phyloP scores from a whole-genome alignment of 2,797 vertebrate species.

The Gila robusta region DNA sequence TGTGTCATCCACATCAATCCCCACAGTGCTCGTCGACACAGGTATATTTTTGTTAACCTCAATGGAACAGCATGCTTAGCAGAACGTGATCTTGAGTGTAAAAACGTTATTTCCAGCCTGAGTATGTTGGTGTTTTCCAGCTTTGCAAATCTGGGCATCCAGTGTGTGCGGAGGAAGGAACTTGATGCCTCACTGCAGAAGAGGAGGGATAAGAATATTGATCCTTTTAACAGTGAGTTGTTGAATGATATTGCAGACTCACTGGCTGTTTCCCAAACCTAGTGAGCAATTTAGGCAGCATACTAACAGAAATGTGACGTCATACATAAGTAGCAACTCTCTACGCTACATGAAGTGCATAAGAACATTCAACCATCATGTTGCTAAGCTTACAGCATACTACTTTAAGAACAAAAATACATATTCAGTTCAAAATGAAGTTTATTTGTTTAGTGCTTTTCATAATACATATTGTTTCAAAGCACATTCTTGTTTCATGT shows the following conservation, averaged over 20 bases:
- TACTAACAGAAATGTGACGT: neutral
- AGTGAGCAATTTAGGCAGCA: neutral
- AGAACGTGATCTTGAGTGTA: neutral
- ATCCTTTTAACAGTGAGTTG: slow-evolving; percentile 91
- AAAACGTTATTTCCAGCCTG: neutral
- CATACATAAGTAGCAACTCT: neutral
- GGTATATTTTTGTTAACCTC: slow-evolving; percentile 70
- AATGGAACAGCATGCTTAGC: neutral
- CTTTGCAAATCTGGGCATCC: slow-evolving; percentile 93
- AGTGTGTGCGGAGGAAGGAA: slow-evolving; percentile 94
- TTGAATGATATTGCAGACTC: neutral
- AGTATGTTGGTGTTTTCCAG: slow-evolving; percentile 68
- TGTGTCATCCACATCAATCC: slow-evolving; percentile 86
- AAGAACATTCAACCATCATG: neutral
- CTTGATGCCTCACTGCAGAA: slow-evolving; percentile 87
- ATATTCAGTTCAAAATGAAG: neutral
- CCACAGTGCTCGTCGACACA: slow-evolving; percentile 82
- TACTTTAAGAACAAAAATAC: neutral
- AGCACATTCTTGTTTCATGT: neutral
- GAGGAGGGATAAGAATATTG: slow-evolving; percentile 88
- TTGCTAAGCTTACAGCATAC: neutral
- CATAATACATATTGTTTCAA: neutral
- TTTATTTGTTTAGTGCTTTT: neutral
- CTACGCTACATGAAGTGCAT: neutral
- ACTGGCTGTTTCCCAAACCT: neutral